Evolutionary conservation across 2,113 vertebrate species (phyloP).

Genomic region (Rhynchopsitta pachyrhyncha): DNA sequence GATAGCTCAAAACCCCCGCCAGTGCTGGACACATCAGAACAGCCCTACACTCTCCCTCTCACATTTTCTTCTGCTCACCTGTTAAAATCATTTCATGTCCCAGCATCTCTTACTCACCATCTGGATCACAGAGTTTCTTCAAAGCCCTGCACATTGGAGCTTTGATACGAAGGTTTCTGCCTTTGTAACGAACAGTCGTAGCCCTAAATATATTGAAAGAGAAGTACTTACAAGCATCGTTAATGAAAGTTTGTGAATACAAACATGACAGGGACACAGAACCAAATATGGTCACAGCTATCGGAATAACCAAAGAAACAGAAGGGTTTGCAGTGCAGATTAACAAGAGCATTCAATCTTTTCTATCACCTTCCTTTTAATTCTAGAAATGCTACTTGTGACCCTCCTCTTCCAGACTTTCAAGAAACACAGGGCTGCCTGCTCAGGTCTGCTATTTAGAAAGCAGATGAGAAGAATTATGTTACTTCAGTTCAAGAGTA

Average conservation of each 20-base stretch:
- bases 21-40: not conserved
- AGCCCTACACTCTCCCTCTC: not conserved
- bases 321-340: not conserved
- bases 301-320: not conserved
- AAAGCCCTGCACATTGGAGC: constrained; percentile 96
- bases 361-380: not conserved
- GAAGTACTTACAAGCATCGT: not conserved
- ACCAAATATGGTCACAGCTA: not conserved
- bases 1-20: not conserved
- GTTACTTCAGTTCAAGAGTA: not conserved
- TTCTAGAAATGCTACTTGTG: not conserved
- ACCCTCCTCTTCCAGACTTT: not conserved
- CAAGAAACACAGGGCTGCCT: not conserved
- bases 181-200: constrained; percentile 96
- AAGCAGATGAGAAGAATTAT: not conserved
- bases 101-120: constrained; percentile 80
- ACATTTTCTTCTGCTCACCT: not conserved
- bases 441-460: not conserved
- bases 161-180: constrained; percentile 96
- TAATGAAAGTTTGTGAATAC: not conserved
- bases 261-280: not conserved
- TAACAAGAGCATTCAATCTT: not conserved
- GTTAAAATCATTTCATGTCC: not conserved
- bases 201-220: constrained; percentile 75
- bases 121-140: constrained; percentile 97